Conservation (phyloP, 2,888 invertebrate species). For the Melolontha melolontha region DNA sequence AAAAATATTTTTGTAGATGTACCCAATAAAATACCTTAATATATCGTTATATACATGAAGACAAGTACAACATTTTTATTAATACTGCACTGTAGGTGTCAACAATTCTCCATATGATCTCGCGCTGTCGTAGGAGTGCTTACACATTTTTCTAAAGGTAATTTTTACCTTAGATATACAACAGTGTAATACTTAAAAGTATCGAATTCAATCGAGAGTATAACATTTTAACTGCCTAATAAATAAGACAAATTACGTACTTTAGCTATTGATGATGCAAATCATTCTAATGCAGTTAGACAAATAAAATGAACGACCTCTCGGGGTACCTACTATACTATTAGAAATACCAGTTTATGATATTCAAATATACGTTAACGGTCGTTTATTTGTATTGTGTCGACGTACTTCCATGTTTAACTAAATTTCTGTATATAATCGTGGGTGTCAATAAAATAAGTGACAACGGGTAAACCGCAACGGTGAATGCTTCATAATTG, state of each 20-base stretch:
- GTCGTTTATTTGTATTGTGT: too few relatives aligned
- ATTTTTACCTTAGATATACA: constrained; percentile 10
- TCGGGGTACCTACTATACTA: constrained; percentile 1
- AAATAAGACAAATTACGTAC: constrained; percentile 7
- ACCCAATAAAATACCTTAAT: constrained; percentile 28
- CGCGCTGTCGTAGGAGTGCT: constrained; percentile 18
- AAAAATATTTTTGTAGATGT: constrained; percentile 20
- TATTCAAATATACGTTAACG: too few relatives aligned
- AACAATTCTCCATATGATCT: constrained; percentile 19
- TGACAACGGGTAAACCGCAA: too few relatives aligned
- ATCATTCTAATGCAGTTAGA: constrained; percentile 11
- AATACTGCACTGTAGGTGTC: constrained; percentile 36
- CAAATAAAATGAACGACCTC: constrained; percentile 2
- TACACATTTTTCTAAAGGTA: constrained; percentile 18
- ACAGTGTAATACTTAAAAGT: constrained; percentile 2
- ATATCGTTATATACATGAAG: constrained; percentile 21
- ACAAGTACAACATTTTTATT: constrained; percentile 32
- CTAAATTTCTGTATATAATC: too few relatives aligned
- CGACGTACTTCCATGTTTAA: constrained; percentile 1
- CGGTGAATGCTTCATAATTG: too few relatives aligned
- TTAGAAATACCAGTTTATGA: not conserved
- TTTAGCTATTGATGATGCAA: constrained; percentile 4
- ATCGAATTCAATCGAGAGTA: not conserved
- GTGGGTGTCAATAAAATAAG: too few relatives aligned
- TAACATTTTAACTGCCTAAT: constrained; percentile 16